These are phyloP conservation scores for Chelon auratus DNA, from an alignment of 2,797 vertebrate species.

Conservation along the genomic window DNA sequence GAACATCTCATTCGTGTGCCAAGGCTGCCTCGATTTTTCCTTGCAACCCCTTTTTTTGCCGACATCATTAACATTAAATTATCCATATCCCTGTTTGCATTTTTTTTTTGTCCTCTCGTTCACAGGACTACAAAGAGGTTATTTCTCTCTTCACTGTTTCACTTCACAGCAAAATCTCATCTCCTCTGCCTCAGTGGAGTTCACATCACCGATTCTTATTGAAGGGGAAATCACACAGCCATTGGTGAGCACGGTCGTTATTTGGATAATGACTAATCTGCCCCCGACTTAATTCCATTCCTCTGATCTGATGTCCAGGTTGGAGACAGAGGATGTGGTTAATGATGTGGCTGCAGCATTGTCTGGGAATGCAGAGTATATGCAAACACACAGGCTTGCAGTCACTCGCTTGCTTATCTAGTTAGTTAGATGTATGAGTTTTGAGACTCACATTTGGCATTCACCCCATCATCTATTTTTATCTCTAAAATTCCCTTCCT, in stretches of 20 bases:
- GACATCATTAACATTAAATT: slow-evolving; percentile 48
- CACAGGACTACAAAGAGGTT: slow-evolving; percentile 41
- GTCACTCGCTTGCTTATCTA: slow-evolving; percentile 45
- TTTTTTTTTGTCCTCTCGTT: slow-evolving; percentile 34
- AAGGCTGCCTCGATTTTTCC: slow-evolving; percentile 2
- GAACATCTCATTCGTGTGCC: slow-evolving; percentile 21
- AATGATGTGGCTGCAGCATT: slow-evolving; percentile 70
- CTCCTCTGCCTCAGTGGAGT: slow-evolving; percentile 69
- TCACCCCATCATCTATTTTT: background rate
- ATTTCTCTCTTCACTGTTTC: slow-evolving; percentile 59
- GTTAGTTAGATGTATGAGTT: slow-evolving; percentile 37
- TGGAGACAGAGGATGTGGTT: slow-evolving; percentile 72
- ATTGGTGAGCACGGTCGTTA: slow-evolving; percentile 69
- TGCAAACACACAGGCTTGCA: slow-evolving; percentile 14
- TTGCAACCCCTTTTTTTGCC: background rate
- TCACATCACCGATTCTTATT: slow-evolving; percentile 78
- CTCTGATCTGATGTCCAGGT: slow-evolving; percentile 73
- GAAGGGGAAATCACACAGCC: slow-evolving; percentile 74
- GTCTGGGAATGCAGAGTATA: slow-evolving; percentile 56
- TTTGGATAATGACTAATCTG: slow-evolving; percentile 80
- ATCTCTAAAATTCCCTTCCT: background rate
- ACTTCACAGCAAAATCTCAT: slow-evolving; percentile 71
- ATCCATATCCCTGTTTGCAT: slow-evolving; percentile 34
- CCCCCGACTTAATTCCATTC: slow-evolving; percentile 69
- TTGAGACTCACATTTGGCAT: slow-evolving; percentile 39